Conservation (phyloP, 2,113 vertebrate genomes). For the Rhegmatorhina hoffmannsi region DNA sequence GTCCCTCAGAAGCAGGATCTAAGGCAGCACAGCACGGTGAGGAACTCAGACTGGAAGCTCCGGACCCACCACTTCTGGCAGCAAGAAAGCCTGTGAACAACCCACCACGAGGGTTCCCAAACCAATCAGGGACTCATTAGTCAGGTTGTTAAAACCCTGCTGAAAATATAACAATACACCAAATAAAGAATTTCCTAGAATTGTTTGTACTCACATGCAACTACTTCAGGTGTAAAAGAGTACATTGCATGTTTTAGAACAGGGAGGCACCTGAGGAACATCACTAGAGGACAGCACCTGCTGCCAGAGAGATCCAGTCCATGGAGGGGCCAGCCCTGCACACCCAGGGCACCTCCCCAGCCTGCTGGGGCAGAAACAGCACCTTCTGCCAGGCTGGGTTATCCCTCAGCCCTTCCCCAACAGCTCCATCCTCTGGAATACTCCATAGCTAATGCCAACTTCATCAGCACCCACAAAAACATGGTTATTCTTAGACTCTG, state of each 20-base stretch:
- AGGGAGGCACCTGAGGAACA: fast-evolving
- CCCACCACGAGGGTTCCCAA: neutral
- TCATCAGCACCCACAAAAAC: neutral
- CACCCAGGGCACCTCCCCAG: neutral
- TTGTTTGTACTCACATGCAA: neutral
- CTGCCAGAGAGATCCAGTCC: neutral
- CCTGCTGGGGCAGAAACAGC: neutral
- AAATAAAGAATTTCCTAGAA: neutral
- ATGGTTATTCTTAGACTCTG: neutral
- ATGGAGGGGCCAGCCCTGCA: neutral
- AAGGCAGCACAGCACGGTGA: neutral
- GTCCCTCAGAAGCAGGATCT: conserved; percentile 18
- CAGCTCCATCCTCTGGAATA: neutral
- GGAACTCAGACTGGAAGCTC: neutral
- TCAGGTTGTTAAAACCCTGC: neutral
- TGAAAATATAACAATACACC: neutral
- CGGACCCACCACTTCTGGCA: neutral
- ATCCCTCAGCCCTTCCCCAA: neutral
- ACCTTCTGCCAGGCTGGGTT: neutral
- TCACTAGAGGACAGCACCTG: fast-evolving
- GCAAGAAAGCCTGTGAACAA: neutral
- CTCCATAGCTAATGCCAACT: neutral
- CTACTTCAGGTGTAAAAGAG: neutral
- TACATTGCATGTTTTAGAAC: neutral
- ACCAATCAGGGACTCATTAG: neutral